These are phyloP conservation scores for Fringilla coelebs DNA, from an alignment of 2,797 vertebrate genomes.

Conservation along the genomic window DNA sequence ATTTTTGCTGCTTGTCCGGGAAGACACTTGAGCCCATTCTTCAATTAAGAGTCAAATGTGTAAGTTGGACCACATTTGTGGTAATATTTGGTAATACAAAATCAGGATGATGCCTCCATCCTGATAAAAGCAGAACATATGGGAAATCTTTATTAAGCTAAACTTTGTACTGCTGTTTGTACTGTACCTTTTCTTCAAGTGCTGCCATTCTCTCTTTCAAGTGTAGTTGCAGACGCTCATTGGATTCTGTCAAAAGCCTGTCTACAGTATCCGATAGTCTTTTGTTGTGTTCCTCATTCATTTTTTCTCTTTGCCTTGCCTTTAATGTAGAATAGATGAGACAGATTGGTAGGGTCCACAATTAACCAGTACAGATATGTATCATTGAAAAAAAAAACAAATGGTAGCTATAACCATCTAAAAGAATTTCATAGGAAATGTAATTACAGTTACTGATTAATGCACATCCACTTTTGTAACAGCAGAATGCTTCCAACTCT, in stretches of 20 bases:
- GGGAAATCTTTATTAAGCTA: not conserved
- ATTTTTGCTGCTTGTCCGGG: not conserved
- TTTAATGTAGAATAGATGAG: constrained; percentile 58
- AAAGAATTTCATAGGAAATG: not conserved
- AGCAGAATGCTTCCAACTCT: not conserved
- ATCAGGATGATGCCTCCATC: not conserved
- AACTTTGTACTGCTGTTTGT: not conserved
- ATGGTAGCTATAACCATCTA: not conserved
- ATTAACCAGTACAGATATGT: not conserved
- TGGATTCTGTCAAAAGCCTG: constrained; percentile 94
- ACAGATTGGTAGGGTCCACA: not conserved
- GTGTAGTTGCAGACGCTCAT: constrained; percentile 95
- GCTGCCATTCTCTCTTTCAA: constrained; percentile 98
- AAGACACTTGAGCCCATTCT: not conserved
- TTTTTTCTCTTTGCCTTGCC: constrained; percentile 99
- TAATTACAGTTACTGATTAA: not conserved
- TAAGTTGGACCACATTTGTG: not conserved
- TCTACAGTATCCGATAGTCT: constrained; percentile 96
- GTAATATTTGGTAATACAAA: not conserved
- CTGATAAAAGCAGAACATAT: not conserved
- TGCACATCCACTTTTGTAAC: not conserved
- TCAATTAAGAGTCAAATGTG: not conserved
- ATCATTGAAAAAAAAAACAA: not conserved
- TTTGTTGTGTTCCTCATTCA: constrained; percentile 99
- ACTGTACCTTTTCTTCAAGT: constrained; percentile 92